Evolutionary conservation across 2,888 invertebrate species (phyloP).

Genomic region (Erebia aethiops): DNA sequence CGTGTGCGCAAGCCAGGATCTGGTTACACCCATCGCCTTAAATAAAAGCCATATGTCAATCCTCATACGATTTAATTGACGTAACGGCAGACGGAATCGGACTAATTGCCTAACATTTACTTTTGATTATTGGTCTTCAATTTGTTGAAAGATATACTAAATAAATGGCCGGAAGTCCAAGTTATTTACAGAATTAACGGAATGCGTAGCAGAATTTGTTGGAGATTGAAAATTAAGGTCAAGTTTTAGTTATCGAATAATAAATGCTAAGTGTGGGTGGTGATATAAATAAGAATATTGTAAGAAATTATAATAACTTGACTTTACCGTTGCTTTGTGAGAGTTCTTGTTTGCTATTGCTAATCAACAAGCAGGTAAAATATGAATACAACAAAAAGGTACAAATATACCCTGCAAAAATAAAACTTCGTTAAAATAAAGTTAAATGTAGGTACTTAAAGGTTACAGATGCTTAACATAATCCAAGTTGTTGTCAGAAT

Average conservation of each 20-base stretch:
- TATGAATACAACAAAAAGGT: neutral
- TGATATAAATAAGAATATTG: neutral
- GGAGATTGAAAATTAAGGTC: slow-evolving; percentile 14
- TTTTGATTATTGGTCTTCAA: slow-evolving; percentile 48
- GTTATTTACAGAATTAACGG: slow-evolving; percentile 26
- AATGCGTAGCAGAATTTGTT: slow-evolving; percentile 16
- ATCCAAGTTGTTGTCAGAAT: slow-evolving; percentile 16
- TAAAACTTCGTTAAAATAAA: no score
- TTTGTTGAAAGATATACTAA: slow-evolving; percentile 35
- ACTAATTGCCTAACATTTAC: slow-evolving; percentile 40
- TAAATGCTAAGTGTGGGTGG: neutral
- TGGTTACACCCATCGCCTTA: slow-evolving; percentile 47
- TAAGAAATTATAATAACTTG: slow-evolving; percentile 8
- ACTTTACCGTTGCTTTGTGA: slow-evolving; percentile 10
- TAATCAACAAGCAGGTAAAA: neutral
- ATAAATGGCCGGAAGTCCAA: slow-evolving; percentile 31
- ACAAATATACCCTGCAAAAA: neutral
- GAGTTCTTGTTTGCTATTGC: neutral
- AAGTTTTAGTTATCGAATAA: slow-evolving; percentile 13
- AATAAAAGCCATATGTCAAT: slow-evolving; percentile 69
- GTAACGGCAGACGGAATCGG: slow-evolving; percentile 43
- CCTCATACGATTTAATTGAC: slow-evolving; percentile 63
- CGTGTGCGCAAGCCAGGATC: slow-evolving; percentile 38
- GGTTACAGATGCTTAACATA: neutral
- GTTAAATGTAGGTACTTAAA: neutral